These are phyloP conservation scores for Sesia apiformis DNA, from an alignment of 2,888 invertebrate species.

Conservation along the genomic window DNA sequence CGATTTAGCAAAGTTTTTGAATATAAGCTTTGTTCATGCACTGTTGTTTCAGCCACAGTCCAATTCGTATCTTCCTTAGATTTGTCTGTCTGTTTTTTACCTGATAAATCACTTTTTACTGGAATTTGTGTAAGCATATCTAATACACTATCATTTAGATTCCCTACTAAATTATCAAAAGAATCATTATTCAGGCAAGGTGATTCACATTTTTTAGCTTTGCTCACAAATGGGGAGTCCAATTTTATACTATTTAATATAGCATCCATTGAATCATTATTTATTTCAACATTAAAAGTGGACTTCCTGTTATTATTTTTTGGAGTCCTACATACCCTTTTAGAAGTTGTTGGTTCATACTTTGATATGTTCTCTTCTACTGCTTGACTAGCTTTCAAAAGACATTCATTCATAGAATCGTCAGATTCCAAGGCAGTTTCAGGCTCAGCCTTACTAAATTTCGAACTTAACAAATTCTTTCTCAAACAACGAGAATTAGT, in stretches of 20 bases:
- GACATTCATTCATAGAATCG: slow-evolving; percentile 68
- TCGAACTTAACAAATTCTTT: slow-evolving; percentile 59
- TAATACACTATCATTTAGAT: slow-evolving; percentile 61
- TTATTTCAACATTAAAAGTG: slow-evolving; percentile 34
- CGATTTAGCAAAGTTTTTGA: slow-evolving; percentile 47
- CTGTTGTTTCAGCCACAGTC: slow-evolving; percentile 37
- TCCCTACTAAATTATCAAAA: slow-evolving; percentile 58
- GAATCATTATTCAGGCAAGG: slow-evolving; percentile 56
- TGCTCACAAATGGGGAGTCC: slow-evolving; percentile 40
- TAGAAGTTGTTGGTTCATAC: slow-evolving; percentile 18
- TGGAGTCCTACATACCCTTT: slow-evolving; percentile 10
- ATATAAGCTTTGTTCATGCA: slow-evolving; percentile 41
- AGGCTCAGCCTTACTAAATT: slow-evolving; percentile 47
- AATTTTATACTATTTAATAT: slow-evolving; percentile 51
- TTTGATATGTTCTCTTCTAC: slow-evolving; percentile 54
- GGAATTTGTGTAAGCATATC: slow-evolving; percentile 57
- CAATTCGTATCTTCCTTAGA: slow-evolving; percentile 23
- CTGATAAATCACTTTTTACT: slow-evolving; percentile 22
- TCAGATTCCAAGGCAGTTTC: slow-evolving; percentile 62
- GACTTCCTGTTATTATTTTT: slow-evolving; percentile 15
- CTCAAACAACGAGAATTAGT: slow-evolving; percentile 44
- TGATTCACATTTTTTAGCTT: slow-evolving; percentile 36
- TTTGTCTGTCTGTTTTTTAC: slow-evolving; percentile 16
- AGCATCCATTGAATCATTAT: slow-evolving; percentile 57
- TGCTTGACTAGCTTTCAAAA: slow-evolving; percentile 62